Evolutionary conservation across 2,888 invertebrate genomes (phyloP), one percentile per base, ranked within the genome.

Genomic region (Tridacna crocea): DNA sequence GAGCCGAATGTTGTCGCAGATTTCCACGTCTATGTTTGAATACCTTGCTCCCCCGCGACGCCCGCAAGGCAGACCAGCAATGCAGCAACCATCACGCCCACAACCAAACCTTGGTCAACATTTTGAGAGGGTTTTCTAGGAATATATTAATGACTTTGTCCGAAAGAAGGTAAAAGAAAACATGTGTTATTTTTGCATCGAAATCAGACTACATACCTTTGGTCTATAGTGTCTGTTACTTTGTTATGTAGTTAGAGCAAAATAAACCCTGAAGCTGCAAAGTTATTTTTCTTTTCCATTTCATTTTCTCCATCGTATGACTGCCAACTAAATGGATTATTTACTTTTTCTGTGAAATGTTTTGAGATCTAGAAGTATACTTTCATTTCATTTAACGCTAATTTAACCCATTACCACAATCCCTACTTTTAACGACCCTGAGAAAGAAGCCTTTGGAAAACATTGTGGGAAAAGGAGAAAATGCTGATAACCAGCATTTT

Each of bases 11-110:
- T 95, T 99, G 87, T 98, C 97, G 0, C 97, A 98, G 91, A 97
- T 97, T 95, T 97, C 96, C 85, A 97, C 96, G 87, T 98, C 98
- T 94, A 99, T 99, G 98, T 99, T 99, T 94, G 99, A 99, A 94
- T 99, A 97, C 94, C 95, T 98, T 83, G 96, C 97, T 84, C 96
- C 97, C 85, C 96, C 98, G 78, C 91, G 98, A 92, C 92, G 98
- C 92, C 89, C 84, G 0, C 73, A 77, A 26, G 77, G 74, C 22
- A 72, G 75, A 51, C 75, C 85, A 61, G 46, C 79, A 36, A 61
- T 74, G 66, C 46, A 75, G 36, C 76, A 74, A 22, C 65, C 80
- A 46, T 72, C 75, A 22, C 72, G 86, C 51, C 87, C 84, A 36
- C 79, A 87, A 27, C 86, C 84, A 17, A 92, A 91, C 74, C 90